phyloP scores from a whole-genome alignment of 2,113 vertebrate genomes.

The Petromus typicus region DNA sequence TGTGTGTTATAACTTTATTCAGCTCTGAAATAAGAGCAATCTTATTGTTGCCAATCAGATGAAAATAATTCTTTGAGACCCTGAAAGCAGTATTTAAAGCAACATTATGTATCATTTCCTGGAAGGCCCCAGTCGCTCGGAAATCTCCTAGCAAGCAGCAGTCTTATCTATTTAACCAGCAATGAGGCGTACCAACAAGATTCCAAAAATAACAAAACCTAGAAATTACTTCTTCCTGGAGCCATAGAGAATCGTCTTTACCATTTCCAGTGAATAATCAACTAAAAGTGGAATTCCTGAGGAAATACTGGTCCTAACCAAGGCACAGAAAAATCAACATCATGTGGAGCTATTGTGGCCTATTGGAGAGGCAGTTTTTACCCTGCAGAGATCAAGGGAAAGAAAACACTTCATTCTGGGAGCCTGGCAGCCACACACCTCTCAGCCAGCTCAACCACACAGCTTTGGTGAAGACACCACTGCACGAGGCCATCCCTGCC shows the following conservation, averaged over 20 bases:
- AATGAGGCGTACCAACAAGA: neutral
- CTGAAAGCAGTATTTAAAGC: neutral
- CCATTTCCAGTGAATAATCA: constrained; percentile 16
- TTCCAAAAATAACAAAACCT: constrained; percentile 66
- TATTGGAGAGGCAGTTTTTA: neutral
- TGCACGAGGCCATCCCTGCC: neutral
- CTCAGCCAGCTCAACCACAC: neutral
- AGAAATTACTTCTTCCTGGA: constrained; percentile 60
- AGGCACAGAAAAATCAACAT: constrained; percentile 17
- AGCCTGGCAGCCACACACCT: neutral
- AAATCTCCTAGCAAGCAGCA: constrained; percentile 57
- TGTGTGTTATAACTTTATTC: neutral
- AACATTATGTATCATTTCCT: constrained; percentile 24
- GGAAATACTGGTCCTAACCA: neutral
- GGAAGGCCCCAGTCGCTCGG: neutral
- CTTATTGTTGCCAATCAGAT: neutral
- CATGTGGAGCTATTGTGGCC: neutral
- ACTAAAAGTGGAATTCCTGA: constrained; percentile 36
- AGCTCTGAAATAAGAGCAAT: neutral
- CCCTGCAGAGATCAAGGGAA: constrained; percentile 26
- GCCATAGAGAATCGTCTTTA: neutral
- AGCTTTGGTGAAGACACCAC: neutral
- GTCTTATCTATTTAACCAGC: constrained; percentile 70
- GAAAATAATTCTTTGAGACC: constrained; percentile 42
- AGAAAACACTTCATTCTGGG: neutral